Percentiles rank a stretch among this genome's conserved stretches.
These are phyloP conservation scores for Mustela lutreola DNA, from an alignment of 2,113 vertebrate species.

Conservation along the genomic window DNA sequence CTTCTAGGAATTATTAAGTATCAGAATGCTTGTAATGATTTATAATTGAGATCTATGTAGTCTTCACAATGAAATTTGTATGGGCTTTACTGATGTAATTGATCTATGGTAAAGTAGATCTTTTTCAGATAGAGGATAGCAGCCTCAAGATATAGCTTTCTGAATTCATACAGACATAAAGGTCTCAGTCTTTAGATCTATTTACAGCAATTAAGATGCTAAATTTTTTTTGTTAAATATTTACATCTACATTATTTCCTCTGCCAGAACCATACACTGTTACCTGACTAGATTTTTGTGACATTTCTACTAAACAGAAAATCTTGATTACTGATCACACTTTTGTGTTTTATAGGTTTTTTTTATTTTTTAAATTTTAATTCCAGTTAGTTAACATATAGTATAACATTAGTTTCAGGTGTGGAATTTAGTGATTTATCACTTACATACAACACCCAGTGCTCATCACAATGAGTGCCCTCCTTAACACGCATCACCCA, in stretches of 20 bases:
- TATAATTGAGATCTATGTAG: not conserved
- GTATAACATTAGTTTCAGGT: not conserved
- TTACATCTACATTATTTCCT: not conserved
- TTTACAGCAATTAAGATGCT: not conserved
- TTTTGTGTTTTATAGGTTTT: not conserved
- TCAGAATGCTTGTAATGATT: conserved; percentile 31
- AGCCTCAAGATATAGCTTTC: not conserved
- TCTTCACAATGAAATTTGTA: conserved; percentile 34
- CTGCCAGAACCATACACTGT: not conserved
- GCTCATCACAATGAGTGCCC: not conserved
- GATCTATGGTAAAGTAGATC: conserved; percentile 42
- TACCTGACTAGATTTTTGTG: not conserved
- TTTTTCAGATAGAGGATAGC: not conserved
- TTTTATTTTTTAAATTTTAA: not conserved
- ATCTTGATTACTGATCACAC: not conserved
- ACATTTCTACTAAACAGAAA: not conserved
- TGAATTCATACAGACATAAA: not conserved
- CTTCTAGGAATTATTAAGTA: not conserved
- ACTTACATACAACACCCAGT: not conserved
- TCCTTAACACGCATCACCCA: not conserved
- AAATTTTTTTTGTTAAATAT: not conserved
- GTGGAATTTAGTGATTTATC: not conserved
- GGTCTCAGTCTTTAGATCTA: not conserved
- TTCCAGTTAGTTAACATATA: not conserved
- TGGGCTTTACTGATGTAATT: conserved; percentile 19